Evolutionary conservation across 1,140 invertebrate species (phyloP), one percentile per base, ranked within the genome.

Genomic region (Cephus cinctus): DNA sequence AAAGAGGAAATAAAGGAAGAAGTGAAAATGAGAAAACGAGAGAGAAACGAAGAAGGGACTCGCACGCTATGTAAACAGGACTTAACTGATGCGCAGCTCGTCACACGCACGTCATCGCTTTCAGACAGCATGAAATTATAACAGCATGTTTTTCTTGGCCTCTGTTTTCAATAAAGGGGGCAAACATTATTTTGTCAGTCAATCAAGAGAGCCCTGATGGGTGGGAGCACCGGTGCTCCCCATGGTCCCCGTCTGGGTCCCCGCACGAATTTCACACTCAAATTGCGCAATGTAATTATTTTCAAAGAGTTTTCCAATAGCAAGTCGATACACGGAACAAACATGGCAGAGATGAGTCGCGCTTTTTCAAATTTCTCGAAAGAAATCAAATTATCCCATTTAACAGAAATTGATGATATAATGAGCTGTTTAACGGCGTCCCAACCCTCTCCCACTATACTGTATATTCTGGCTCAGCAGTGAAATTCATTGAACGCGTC

Each of bases 141-240:
- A 19, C 14, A 23, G 34, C 31, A 34, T 51, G 43, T 51, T 54
- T 43, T 46, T 43, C 23, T 35, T 54, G 49, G 44, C 18, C 40
- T 52, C 45, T 43, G 21, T 47, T 54, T 46, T 50, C 43, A 42
- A 22, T 47, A 43, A 22, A 51, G 30, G 36, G 35, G 39, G 25
- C 43, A 53, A 50, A 52, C 43, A 44, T 46, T 54, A 50, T 54
- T 57, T 52, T 44, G 43, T 47, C 35, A 49, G 44, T 48, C 27
- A 47, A 45, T 48, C 38, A 49, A 32, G 22, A 23, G 20, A 12
- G 27, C 6, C 25, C 11, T 27, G 9, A 18, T 16, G n/a, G 21
- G 14, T 20, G 41, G 15, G 43, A 38, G 51, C 20, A 8, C 16
- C 22, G 32, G 9, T 46, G 1, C n/a, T n/a, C n/a, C n/a, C n/a